Evolutionary conservation across 2,888 invertebrate species (phyloP), one percentile per base, ranked within the genome.

Genomic region (Lamellibrachia columna): DNA sequence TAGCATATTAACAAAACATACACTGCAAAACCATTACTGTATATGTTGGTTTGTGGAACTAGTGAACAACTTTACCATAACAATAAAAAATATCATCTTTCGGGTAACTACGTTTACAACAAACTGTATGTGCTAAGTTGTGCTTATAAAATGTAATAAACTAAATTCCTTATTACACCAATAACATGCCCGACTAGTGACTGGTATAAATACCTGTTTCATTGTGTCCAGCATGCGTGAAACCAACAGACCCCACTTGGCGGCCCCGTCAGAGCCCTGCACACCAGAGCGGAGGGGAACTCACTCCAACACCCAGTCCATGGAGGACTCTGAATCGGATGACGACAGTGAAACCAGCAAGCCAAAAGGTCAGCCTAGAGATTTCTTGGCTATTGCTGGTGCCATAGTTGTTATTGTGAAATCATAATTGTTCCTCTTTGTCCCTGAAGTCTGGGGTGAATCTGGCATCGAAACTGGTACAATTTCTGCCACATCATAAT

Each of bases 311-410:
- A 11, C 40, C 52, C 91, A 52, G 40, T 53, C 91, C 6, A 53
- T 40, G 6, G 93, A 93, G 53, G 96, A 96, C n/a, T 95, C 96
- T 0, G 96, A 96, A n/a, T 95, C 96, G 1, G 96, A 96, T 75
- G 96, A 96, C 91, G 97, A 97, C 93, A 97, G 97, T 93, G 97
- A 97, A 90, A 96, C 96, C 58, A 95, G 96, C 1, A 97, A 97
- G 95, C 97, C 97, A 0, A 96, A 97, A 95, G 97, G 97, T 97
- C 94, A 93, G 93, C 58, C 22, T 75, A 15, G 22, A 4, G 22
- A 75, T 75, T 75, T 6, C n/a, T 15, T 75, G 22, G 75, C 75
- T n/a, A 11, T 11, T 3, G 22, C n/a, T 75, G 22, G 22, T 6
- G 22, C 15, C 75, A 75, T 60, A 22, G 60, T 9, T 22, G 60